Percentiles rank a stretch among this genome's conserved stretches.
These are phyloP conservation scores for Seira musarum DNA, from an alignment of 2,888 invertebrate species.

Conservation along the genomic window DNA sequence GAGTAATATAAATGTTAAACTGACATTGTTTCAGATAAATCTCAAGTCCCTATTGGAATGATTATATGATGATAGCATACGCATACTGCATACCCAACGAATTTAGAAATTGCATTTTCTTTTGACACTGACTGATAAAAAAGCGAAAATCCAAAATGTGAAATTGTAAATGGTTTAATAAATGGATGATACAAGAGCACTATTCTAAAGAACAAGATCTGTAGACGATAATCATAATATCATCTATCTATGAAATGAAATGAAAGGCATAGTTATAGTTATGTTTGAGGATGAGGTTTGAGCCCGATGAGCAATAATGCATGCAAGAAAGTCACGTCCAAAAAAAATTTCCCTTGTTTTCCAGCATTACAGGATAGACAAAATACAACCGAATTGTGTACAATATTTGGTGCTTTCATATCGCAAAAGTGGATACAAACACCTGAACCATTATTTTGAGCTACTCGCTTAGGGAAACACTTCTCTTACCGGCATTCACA, in stretches of 20 bases:
- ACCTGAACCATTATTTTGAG: not conserved
- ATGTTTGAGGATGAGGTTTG: not conserved
- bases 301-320: not conserved
- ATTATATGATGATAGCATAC: not conserved
- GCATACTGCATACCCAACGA: not conserved
- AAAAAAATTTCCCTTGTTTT: conserved; percentile 8
- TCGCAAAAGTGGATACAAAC: not conserved
- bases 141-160: conserved; percentile 12
- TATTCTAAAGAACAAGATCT: not conserved
- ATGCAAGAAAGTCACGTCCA: conserved; percentile 1
- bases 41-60: too few species aligned
- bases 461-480: not conserved
- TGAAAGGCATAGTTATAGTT: not conserved
- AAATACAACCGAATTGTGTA: conserved; percentile 2
- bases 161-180: not conserved
- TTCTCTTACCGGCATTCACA: not conserved
- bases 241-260: not conserved
- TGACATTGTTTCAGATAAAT: conserved; percentile 5
- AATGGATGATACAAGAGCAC: not conserved
- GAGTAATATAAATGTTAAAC: not conserved
- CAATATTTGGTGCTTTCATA: not conserved
- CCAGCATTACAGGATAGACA: conserved; percentile 17
- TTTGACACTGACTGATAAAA: conserved; percentile 18
- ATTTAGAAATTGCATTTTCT: conserved; percentile 12
- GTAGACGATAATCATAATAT: conserved; percentile 4